Percentiles rank a stretch among this genome's conserved stretches.
These are phyloP conservation scores for Columba guinea DNA, from an alignment of 2,797 vertebrate species.

Conservation along the genomic window DNA sequence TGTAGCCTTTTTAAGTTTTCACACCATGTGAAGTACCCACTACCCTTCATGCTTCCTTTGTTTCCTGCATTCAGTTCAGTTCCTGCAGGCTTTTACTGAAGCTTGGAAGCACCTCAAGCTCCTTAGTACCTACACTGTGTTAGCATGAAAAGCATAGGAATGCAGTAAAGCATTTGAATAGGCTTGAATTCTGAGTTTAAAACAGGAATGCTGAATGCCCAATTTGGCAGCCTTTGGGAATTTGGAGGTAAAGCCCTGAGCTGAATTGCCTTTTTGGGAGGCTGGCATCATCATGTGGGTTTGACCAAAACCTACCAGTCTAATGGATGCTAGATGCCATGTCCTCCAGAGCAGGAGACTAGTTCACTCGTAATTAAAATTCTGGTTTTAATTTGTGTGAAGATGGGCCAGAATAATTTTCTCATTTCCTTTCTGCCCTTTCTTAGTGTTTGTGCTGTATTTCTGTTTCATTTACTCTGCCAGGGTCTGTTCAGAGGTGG, in stretches of 20 bases:
- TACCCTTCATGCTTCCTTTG: background rate
- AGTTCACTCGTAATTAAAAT: background rate
- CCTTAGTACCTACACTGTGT: background rate
- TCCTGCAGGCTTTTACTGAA: background rate
- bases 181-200: background rate
- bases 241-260: background rate
- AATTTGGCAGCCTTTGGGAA: background rate
- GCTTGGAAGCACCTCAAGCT: background rate
- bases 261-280: background rate
- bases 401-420: background rate
- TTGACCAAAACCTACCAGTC: background rate
- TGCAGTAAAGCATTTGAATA: background rate
- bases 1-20: background rate
- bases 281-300: background rate
- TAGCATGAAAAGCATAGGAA: background rate
- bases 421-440: background rate
- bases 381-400: background rate
- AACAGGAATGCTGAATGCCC: background rate
- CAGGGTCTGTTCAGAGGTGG: rapidly evolving
- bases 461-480: background rate
- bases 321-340: background rate
- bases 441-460: background rate
- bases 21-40: background rate
- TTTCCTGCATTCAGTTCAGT: background rate
- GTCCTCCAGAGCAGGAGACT: background rate